Evolutionary conservation across 1,140 invertebrate genomes (phyloP), one percentile per base, ranked within the genome.

Genomic region (Drosophila lowei): DNA sequence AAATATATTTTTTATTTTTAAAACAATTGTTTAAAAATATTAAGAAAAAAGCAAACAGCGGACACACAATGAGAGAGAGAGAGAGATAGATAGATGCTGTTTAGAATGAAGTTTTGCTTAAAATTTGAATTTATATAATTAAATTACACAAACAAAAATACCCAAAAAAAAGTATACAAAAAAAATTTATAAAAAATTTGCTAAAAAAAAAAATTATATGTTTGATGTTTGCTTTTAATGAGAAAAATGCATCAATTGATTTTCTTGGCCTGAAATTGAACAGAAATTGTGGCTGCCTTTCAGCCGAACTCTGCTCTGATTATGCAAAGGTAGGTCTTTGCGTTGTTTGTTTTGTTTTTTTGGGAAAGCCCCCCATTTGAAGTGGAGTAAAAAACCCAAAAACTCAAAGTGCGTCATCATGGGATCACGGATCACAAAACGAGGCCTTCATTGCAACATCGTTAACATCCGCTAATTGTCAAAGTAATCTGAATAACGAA

Each of bases 11-110:
- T 85, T 61, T 85, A 88, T 85, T 85, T 85, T 85, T 88, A 88
- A 83, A 88, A 49, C 62, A 47, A 68, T 66, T 86, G 54, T 80
- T 84, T 84, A 84, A 86, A 84, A 84, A 84, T 86, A 86, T 84
- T 84, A 86, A 84, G 72, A 80, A 66, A 67, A 44, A 55, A 42
- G 43, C 53, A 25, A 53, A 60, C 11, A 28, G 67, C 53, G 57
- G 42, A 50, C 28, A 52, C 6, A 64, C 42, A 43, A 28, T 42
- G 18, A 38, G 49, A 80, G 48, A 73, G 42, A 66, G 48, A 54
- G 41, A 64, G 56, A 63, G 25, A 50, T 34, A 78, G 53, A 25
- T 16, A 70, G 25, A 46, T 72, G 61, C 63, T 72, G 61, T 77
- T 84, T 68, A 79, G 76, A 76, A 84, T 41, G 25, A 72, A 70